Percentiles rank a stretch among this genome's conserved stretches.
These are phyloP conservation scores for Apamea monoglypha DNA, from an alignment of 2,888 invertebrate genomes.

Conservation along the genomic window DNA sequence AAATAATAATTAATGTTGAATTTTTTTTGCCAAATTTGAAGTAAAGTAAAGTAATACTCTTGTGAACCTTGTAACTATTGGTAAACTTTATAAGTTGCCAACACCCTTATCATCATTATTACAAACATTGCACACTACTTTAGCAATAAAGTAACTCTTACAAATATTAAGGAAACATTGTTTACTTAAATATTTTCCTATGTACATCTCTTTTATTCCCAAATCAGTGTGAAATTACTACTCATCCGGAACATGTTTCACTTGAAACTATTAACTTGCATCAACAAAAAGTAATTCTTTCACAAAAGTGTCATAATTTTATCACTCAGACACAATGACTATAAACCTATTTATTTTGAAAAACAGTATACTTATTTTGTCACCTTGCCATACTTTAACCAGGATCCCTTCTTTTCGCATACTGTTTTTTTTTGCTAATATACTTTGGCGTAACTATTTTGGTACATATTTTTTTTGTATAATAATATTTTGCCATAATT, in stretches of 20 bases:
- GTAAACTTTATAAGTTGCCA: background rate
- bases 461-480: too few species aligned
- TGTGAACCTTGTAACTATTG: background rate
- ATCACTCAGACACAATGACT: background rate
- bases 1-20: background rate
- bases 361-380: background rate
- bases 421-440: too few species aligned
- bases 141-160: background rate
- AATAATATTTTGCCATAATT: too few species aligned
- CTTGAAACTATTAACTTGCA: background rate
- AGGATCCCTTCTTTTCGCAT: too few species aligned
- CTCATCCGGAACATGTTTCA: background rate
- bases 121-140: constrained; percentile 9
- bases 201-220: background rate
- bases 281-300: background rate
- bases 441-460: too few species aligned
- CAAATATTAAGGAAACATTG: constrained; percentile 7
- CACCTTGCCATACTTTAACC: background rate
- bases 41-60: background rate
- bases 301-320: background rate
- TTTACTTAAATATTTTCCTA: background rate
- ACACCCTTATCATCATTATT: background rate
- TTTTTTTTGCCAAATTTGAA: background rate
- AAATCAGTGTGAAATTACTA: constrained; percentile 31
- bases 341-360: background rate